Evolutionary conservation across 2,888 invertebrate species (phyloP), one percentile per base, ranked within the genome.

Genomic region (Drosophila prolongata): DNA sequence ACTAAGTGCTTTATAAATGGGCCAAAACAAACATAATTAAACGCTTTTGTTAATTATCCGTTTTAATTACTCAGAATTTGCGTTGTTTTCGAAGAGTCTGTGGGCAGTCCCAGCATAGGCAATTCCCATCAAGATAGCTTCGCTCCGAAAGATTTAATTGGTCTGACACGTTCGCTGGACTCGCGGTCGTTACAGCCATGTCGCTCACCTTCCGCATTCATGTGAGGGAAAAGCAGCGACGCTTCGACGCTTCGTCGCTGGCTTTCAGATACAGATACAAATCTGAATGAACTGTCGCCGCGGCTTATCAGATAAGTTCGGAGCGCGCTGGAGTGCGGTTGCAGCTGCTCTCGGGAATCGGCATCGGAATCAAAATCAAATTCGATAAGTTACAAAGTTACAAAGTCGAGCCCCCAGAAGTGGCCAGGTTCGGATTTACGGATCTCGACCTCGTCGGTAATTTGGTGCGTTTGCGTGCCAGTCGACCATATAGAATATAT

Each of bases 251-350:
- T 64, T 24, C 72, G 70, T 50, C 56, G 73, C 65, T 62, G 53
- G 62, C 55, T 57, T 76, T 66, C 30, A 59, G 49, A 57, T 62
- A 62, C 70, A 85, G 87, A 89, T 80, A 87, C 67, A 89, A 84
- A 85, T 85, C 89, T 85, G 81, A 89, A 89, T 83, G 87, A 66
- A 83, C 72, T 87, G 89, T 86, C 87, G 89, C 71, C 49, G 74
- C 69, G 69, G 85, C 86, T 86, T 86, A 86, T 86, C 85, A 86
- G 85, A 86, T 79, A 89, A 85, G 82, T 85, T 81, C 62, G 66
- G 85, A 85, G 56, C 89, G 89, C 81, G 89, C 74, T 71, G 75
- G 71, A 71, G 71, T 74, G 75, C 71, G 75, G 62, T 78, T 69
- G 62, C 69, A 61, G 55, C 59, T 57, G 76, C 69, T 57, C 37